Evolutionary conservation across 2,113 vertebrate species (phyloP).

Genomic region (Echinops telfairi): DNA sequence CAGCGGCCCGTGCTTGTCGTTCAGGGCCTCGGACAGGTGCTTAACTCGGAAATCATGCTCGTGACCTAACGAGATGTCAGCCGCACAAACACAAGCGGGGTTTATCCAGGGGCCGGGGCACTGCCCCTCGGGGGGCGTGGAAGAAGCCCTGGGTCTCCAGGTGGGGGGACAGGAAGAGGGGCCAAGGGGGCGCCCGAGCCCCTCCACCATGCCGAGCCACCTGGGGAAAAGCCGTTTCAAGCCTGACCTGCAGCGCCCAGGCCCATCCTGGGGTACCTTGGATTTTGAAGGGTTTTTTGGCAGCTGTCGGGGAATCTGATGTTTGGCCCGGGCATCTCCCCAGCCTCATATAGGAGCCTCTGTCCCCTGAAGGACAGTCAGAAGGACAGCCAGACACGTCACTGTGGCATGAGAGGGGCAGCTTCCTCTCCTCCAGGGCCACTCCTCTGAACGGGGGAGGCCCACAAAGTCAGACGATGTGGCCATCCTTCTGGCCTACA

Average conservation of each 20-base stretch:
- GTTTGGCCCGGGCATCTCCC: neutral
- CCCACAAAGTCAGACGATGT: neutral
- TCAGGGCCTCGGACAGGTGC: constrained; percentile 93
- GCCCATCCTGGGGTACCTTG: neutral
- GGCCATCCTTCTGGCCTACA: neutral
- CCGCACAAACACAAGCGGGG: constrained; percentile 88
- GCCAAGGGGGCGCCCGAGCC: constrained; percentile 35
- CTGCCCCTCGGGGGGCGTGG: constrained; percentile 49
- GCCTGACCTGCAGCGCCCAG: constrained; percentile 64
- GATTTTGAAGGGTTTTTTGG: neutral
- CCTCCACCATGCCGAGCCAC: constrained; percentile 41
- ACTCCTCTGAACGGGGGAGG: neutral
- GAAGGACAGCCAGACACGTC: neutral
- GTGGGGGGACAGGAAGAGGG: neutral
- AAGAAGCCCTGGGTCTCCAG: constrained; percentile 64
- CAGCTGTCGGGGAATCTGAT: neutral
- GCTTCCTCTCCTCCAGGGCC: neutral
- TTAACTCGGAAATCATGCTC: constrained; percentile 96
- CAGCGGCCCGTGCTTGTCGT: constrained; percentile 94
- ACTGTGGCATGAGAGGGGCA: neutral
- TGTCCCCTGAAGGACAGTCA: neutral
- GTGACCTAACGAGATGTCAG: constrained; percentile 93
- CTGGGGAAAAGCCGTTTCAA: constrained; percentile 80
- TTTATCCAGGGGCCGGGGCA: constrained; percentile 83
- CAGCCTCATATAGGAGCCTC: fast-evolving